Percentiles rank a stretch among this genome's conserved stretches.
These are phyloP conservation scores for Ectropis crepuscularia DNA, from an alignment of 2,888 invertebrate genomes.

Conservation along the genomic window DNA sequence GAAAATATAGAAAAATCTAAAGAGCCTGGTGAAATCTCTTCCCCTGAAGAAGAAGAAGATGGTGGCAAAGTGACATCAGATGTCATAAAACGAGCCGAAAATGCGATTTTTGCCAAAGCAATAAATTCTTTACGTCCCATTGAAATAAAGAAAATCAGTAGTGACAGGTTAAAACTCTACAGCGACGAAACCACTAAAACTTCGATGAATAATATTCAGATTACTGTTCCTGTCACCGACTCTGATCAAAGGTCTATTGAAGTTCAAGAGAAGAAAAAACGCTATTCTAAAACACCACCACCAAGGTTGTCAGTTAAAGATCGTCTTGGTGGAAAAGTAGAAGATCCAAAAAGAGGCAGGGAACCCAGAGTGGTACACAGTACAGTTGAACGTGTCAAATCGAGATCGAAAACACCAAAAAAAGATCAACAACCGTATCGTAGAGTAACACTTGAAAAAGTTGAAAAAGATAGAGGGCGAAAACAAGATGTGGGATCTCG, in stretches of 20 bases:
- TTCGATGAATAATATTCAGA: constrained; percentile 79
- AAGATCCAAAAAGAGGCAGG: constrained; percentile 81
- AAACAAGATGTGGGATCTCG: constrained; percentile 63
- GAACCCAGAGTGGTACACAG: constrained; percentile 84
- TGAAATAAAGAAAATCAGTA: constrained; percentile 90
- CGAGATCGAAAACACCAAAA: constrained; percentile 81
- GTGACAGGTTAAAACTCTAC: constrained; percentile 88
- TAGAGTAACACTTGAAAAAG: constrained; percentile 79
- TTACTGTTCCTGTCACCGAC: constrained; percentile 80
- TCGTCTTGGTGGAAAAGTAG: constrained; percentile 90
- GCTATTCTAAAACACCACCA: constrained; percentile 82
- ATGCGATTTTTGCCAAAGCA: constrained; percentile 95
- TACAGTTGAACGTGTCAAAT: constrained; percentile 82
- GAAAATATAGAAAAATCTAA: constrained; percentile 71
- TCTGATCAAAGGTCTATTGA: constrained; percentile 77
- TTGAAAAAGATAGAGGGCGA: constrained; percentile 74
- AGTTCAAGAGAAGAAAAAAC: constrained; percentile 73
- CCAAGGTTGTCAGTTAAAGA: constrained; percentile 91
- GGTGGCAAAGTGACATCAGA: constrained; percentile 91
- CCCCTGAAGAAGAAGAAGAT: constrained; percentile 81
- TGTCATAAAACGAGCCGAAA: constrained; percentile 95
- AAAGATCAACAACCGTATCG: constrained; percentile 75
- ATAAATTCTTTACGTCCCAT: constrained; percentile 92
- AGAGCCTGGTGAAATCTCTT: constrained; percentile 78
- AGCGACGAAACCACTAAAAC: constrained; percentile 77